Percentiles rank a stretch among this genome's conserved stretches.
phyloP scores from a whole-genome alignment of 2,113 vertebrate genomes.

The Ardeotis arabs region DNA sequence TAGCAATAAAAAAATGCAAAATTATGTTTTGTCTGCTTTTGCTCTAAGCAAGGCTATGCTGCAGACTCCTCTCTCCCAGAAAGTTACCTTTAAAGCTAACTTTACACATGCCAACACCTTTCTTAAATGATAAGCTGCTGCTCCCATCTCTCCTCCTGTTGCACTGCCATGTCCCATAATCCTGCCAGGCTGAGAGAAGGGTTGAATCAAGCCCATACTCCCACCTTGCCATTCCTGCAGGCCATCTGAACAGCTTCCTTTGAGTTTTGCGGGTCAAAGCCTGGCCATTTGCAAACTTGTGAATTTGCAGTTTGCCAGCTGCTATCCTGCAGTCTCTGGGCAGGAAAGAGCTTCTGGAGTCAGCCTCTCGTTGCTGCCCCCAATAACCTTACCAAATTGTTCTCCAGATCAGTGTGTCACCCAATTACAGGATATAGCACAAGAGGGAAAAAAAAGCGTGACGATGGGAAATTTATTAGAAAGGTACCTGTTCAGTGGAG shows the following conservation, averaged over 20 bases:
- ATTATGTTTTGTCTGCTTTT: background rate
- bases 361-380: background rate
- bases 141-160: background rate
- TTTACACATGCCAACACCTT: background rate
- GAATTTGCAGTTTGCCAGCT: background rate
- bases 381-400: background rate
- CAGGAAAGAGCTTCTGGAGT: background rate
- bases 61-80: background rate
- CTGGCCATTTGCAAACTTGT: background rate
- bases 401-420: background rate
- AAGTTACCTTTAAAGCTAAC: background rate
- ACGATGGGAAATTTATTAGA: background rate
- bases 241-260: background rate
- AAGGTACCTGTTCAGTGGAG: background rate
- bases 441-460: background rate
- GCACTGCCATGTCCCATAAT: background rate
- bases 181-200: background rate
- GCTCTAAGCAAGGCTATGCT: background rate
- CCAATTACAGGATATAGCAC: accelerated
- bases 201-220: background rate
- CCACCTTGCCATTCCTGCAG: background rate
- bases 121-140: background rate
- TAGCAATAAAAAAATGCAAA: background rate
- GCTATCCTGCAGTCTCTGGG: background rate
- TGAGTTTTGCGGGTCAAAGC: background rate